Conservation (phyloP, 2,888 invertebrate genomes). For the Agrilus cyanescens region DNA sequence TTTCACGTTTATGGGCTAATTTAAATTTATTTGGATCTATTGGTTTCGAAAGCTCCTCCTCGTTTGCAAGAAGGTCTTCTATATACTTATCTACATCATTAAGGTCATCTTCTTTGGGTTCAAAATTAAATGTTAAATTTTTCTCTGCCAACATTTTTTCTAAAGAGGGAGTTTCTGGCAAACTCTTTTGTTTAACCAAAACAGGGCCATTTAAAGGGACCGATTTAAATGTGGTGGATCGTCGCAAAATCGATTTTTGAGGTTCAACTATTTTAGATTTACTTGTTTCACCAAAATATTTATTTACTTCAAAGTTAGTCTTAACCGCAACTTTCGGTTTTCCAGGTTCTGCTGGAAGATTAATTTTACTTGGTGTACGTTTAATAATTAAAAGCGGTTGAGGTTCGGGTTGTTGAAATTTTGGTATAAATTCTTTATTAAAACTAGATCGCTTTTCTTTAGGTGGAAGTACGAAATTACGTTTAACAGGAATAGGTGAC, state of each 20-base stretch:
- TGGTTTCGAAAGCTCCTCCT: slow-evolving; percentile 33
- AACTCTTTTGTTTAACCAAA: slow-evolving; percentile 24
- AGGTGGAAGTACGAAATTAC: slow-evolving; percentile 29
- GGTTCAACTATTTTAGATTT: slow-evolving; percentile 13
- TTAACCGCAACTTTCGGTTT: slow-evolving; percentile 34
- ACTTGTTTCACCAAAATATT: slow-evolving; percentile 31
- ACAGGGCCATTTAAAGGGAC: slow-evolving; percentile 10
- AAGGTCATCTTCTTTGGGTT: slow-evolving; percentile 31
- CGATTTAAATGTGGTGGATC: slow-evolving; percentile 19
- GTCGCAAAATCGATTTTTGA: slow-evolving; percentile 14
- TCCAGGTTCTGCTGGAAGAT: slow-evolving; percentile 30
- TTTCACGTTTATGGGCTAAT: slow-evolving; percentile 16
- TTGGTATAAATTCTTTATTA: slow-evolving; percentile 30
- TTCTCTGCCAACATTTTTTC: slow-evolving; percentile 8
- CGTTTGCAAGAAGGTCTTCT: slow-evolving; percentile 31
- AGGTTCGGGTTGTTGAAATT: slow-evolving; percentile 24
- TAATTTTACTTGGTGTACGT: slow-evolving; percentile 34
- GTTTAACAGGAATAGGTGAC: slow-evolving; percentile 15
- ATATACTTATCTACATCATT: slow-evolving; percentile 33
- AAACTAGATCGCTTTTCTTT: slow-evolving; percentile 27
- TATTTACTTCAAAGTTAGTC: slow-evolving; percentile 27
- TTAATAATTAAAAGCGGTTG: slow-evolving; percentile 33
- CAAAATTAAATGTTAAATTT: slow-evolving; percentile 30
- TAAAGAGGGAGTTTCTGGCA: slow-evolving; percentile 22
- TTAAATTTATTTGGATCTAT: slow-evolving; percentile 24